Conservation (phyloP, 2,113 vertebrate genomes). For the Stigmatopora nigra region DNA sequence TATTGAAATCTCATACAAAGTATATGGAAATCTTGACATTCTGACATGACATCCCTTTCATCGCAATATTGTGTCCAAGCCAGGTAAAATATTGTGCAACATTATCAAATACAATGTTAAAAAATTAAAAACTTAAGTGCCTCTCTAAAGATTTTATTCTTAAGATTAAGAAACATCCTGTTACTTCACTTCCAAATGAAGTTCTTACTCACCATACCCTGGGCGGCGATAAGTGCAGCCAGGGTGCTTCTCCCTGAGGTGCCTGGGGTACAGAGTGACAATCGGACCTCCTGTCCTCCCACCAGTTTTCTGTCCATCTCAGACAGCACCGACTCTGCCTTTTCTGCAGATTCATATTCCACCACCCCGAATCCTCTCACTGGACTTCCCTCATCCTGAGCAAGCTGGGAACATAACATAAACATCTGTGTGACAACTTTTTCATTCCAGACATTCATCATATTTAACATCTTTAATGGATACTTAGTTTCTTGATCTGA, state of each 20-base stretch:
- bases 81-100: too few relatives aligned
- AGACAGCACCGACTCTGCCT: constrained; percentile 80
- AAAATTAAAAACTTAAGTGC: too few relatives aligned
- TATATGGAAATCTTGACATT: too few relatives aligned
- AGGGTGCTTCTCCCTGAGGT: constrained; percentile 88
- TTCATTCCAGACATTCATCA: not conserved
- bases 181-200: not conserved
- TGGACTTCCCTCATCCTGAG: constrained; percentile 84
- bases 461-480: not conserved
- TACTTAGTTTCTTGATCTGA: not conserved
- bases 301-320: constrained; percentile 71
- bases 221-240: constrained; percentile 88
- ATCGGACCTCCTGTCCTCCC: constrained; percentile 76
- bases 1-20: too few relatives aligned
- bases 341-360: constrained; percentile 84
- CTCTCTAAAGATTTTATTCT: not conserved
- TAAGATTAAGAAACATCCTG: not conserved
- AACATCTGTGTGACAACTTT: not conserved
- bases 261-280: constrained; percentile 89
- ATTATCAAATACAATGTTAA: too few relatives aligned
- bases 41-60: too few relatives aligned
- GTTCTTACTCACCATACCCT: constrained; percentile 83
- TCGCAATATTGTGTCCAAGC: too few relatives aligned
- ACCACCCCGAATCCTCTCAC: constrained; percentile 85
- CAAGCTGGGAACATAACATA: constrained; percentile 69